Percentiles rank a stretch among this genome's conserved stretches.
Evolutionary conservation across 2,888 invertebrate species (phyloP).

Genomic region (Pristionchus entomophagus): DNA sequence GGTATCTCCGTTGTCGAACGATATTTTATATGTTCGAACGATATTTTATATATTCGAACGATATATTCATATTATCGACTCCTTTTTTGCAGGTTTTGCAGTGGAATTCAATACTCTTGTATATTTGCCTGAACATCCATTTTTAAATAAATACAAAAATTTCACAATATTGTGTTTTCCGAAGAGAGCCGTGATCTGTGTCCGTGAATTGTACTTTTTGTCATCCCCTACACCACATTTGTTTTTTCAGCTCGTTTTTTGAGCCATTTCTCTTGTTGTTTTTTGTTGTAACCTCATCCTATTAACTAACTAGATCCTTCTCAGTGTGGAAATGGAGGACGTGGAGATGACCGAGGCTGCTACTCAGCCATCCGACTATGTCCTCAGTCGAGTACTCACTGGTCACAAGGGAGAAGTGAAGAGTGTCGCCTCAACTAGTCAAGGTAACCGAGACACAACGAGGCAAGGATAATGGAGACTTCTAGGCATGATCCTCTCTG

Average conservation of each 20-base stretch:
- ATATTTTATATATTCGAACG: too few species aligned
- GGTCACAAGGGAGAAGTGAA: slow-evolving; percentile 47
- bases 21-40: slow-evolving; percentile 4
- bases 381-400: slow-evolving; percentile 33
- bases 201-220: background rate
- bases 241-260: background rate
- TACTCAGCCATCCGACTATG: slow-evolving; percentile 29
- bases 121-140: too few species aligned
- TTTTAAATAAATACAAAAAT: background rate
- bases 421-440: slow-evolving; percentile 39
- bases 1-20: background rate
- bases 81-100: too few species aligned
- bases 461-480: background rate
- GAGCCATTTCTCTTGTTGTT: background rate
- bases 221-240: slow-evolving; percentile 25
- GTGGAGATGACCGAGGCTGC: slow-evolving; percentile 46
- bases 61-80: too few species aligned
- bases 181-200: background rate
- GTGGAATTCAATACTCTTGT: background rate
- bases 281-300: background rate
- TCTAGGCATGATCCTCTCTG: slow-evolving; percentile 59
- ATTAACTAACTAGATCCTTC: too few species aligned
- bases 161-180: background rate
- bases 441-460: slow-evolving; percentile 5
- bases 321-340: slow-evolving; percentile 40